phyloP scores from a whole-genome alignment of 2,888 invertebrate genomes.

The Leucoptera coffeella region DNA sequence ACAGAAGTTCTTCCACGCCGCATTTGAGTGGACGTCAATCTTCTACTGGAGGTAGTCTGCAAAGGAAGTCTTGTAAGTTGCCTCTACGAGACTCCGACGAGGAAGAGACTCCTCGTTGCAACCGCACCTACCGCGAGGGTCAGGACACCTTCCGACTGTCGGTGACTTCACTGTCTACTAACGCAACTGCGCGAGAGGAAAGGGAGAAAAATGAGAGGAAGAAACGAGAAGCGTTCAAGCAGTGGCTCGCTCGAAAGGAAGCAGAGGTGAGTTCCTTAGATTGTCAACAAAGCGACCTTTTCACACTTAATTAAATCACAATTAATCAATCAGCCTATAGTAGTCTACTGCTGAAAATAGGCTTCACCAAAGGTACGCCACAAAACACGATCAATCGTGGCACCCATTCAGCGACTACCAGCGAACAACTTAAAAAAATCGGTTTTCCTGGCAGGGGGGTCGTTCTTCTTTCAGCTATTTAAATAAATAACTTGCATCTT shows the following conservation, averaged over 20 bases:
- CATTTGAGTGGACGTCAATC: conserved; percentile 29
- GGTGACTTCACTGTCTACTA: conserved; percentile 34
- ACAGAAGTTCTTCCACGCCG: conserved; percentile 38
- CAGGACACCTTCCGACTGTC: conserved; percentile 38
- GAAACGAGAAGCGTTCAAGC: conserved; percentile 29
- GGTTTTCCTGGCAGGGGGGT: no score
- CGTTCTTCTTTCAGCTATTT: no score
- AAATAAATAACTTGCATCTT: no score
- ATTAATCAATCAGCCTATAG: no score
- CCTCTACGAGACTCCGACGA: conserved; percentile 11
- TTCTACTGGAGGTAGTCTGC: conserved; percentile 20
- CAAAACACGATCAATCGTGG: no score
- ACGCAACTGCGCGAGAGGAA: conserved; percentile 36
- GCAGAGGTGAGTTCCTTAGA: conserved; percentile 24
- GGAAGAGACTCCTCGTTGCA: conserved; percentile 22
- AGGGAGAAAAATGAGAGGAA: conserved; percentile 31
- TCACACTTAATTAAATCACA: no score
- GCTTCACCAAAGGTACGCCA: no score
- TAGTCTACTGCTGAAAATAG: no score
- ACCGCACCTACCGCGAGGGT: conserved; percentile 24
- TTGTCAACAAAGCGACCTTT: no score
- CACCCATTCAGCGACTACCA: no score
- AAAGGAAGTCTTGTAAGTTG: conserved; percentile 31
- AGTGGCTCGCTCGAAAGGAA: conserved; percentile 37
- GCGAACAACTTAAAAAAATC: no score